phyloP scores from a whole-genome alignment of 2,113 vertebrate genomes.

The Raja brachyura region DNA sequence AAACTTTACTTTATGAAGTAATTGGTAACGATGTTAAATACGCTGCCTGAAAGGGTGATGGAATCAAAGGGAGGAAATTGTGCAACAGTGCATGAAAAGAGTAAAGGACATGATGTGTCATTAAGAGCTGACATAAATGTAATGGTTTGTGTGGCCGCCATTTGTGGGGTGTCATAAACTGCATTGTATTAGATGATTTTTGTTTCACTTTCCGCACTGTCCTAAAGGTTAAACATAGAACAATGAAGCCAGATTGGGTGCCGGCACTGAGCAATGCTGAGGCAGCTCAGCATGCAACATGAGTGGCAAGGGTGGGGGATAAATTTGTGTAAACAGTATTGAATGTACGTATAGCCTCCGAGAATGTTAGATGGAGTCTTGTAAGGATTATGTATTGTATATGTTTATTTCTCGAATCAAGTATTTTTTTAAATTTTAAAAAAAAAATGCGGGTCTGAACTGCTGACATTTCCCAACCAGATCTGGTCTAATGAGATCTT shows the following conservation, averaged over 20 bases:
- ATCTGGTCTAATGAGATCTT: no score
- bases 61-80: background rate
- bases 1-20: background rate
- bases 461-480: no score
- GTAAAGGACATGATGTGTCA: background rate
- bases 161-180: background rate
- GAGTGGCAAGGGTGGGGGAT: no score
- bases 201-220: background rate
- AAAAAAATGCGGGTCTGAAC: no score
- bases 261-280: no score
- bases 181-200: background rate
- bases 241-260: background rate
- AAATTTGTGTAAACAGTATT: no score
- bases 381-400: no score
- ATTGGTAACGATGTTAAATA: background rate
- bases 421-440: no score
- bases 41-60: background rate
- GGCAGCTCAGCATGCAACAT: no score
- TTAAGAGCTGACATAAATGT: background rate
- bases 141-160: background rate
- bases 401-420: no score
- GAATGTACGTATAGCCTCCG: no score
- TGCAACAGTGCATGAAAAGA: background rate
- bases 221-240: background rate
- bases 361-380: no score